phyloP scores from a whole-genome alignment of 2,888 invertebrate genomes.

The Meteorus colon region DNA sequence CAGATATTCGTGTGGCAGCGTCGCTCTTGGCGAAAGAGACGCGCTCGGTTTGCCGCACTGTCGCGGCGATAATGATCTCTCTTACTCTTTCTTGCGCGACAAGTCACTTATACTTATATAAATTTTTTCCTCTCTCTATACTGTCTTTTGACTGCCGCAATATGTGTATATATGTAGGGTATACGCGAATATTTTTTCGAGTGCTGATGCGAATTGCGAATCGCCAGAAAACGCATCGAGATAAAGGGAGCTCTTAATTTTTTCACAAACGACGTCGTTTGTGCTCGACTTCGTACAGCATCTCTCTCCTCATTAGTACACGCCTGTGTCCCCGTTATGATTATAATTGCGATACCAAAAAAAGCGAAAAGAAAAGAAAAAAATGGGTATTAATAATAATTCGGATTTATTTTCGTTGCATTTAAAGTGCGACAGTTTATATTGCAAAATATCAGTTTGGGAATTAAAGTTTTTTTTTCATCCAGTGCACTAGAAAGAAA shows the following conservation, averaged over 20 bases:
- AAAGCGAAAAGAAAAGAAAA: not conserved
- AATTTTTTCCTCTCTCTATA: conserved; percentile 19
- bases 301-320: conserved; percentile 25
- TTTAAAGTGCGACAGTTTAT: no score
- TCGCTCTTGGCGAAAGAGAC: not conserved
- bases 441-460: no score
- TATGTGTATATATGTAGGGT: conserved; percentile 21
- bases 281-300: not conserved
- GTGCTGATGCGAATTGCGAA: conserved; percentile 12
- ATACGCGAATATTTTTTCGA: not conserved
- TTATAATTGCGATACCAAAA: not conserved
- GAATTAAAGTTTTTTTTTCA: no score
- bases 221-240: conserved; percentile 45
- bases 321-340: conserved; percentile 6
- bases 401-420: not conserved
- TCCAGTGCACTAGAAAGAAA: no score
- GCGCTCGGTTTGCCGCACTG: conserved; percentile 23
- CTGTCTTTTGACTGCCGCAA: not conserved
- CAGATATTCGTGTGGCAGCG: conserved; percentile 22
- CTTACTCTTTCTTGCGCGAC: conserved; percentile 20
- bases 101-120: conserved; percentile 24
- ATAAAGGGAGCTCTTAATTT: conserved; percentile 55
- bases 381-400: conserved; percentile 3
- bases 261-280: conserved; percentile 37
- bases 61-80: conserved; percentile 32